These are phyloP conservation scores for Gasterosteus aculeatus DNA, from an alignment of 2,113 vertebrate species.

Conservation along the genomic window DNA sequence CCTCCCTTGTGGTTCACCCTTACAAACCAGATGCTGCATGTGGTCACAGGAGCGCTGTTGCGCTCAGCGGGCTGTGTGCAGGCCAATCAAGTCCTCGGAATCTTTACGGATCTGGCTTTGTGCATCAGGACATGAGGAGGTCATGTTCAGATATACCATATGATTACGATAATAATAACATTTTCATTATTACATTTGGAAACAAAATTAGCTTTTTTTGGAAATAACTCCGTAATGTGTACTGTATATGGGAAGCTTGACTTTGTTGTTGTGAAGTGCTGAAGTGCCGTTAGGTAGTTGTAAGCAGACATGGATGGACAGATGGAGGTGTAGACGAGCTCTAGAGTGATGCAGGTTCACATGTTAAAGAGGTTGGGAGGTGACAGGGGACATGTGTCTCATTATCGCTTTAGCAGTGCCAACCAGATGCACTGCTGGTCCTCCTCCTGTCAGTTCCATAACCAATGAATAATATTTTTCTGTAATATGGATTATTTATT, in stretches of 20 bases:
- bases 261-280: neutral
- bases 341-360: slow-evolving; percentile 50
- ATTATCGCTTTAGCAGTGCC: slow-evolving; percentile 45
- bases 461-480: neutral
- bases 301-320: slow-evolving; percentile 4
- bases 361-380: slow-evolving; percentile 50
- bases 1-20: neutral
- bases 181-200: neutral
- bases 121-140: neutral
- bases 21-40: neutral
- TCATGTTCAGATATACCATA: neutral
- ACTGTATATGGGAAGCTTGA: neutral
- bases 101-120: neutral
- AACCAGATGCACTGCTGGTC: slow-evolving; percentile 30
- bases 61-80: neutral
- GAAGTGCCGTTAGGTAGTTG: neutral
- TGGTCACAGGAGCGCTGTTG: neutral
- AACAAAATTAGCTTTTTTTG: neutral
- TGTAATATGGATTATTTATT: neutral
- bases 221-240: neutral
- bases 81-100: neutral
- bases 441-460: neutral
- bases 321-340: slow-evolving; percentile 49
- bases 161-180: too few species aligned
- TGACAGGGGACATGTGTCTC: slow-evolving; percentile 58